A percentile compares a stretch with the other conserved stretches of the same genome.
Conservation (phyloP, 2,797 vertebrate genomes). For the Pipistrellus kuhlii region DNA sequence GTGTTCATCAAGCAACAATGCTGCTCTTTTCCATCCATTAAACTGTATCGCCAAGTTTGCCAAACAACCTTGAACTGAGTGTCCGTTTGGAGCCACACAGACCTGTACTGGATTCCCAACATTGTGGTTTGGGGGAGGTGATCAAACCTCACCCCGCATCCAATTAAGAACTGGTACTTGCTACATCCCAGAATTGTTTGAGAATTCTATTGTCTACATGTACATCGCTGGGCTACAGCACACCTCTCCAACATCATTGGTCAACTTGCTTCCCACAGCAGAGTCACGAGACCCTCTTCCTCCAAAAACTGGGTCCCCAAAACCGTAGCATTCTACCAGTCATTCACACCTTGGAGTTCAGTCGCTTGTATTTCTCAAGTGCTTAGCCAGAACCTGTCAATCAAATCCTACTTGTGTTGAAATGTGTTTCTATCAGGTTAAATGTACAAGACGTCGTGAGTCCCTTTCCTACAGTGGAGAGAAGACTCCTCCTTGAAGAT, state of each 20-base stretch:
- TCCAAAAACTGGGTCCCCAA: neutral
- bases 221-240: neutral
- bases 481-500: neutral
- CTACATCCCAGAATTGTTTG: neutral
- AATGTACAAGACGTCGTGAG: neutral
- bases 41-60: neutral
- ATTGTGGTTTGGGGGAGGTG: neutral
- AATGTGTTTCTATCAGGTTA: neutral
- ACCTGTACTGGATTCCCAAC: neutral
- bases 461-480: conserved; percentile 18
- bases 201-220: neutral
- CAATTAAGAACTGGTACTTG: neutral
- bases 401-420: neutral
- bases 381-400: neutral
- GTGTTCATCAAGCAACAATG: neutral
- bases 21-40: neutral
- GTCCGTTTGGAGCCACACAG: neutral
- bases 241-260: neutral
- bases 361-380: neutral
- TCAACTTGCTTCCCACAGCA: neutral
- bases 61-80: neutral
- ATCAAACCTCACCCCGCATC: neutral
- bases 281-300: neutral
- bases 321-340: neutral
- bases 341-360: neutral